Evolutionary conservation across 2,888 invertebrate genomes (phyloP), one percentile per base, ranked within the genome.

Genomic region (Epinotia brunnichana): DNA sequence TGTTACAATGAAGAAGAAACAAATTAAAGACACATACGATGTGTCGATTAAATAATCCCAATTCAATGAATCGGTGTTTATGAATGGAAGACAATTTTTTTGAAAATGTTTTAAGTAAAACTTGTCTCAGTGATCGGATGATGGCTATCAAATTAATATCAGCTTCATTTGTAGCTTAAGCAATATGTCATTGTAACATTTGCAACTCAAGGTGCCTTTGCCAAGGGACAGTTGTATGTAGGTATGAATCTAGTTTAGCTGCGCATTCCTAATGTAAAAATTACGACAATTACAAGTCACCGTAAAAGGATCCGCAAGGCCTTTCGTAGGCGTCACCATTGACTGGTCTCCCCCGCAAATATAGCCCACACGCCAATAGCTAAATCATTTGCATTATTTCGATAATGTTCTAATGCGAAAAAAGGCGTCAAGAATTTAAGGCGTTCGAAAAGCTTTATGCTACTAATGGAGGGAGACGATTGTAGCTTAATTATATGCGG

Each of bases 281-380:
- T 80, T 81, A 82, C 80, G 82, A 84, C 85, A 86, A 87, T 88
- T 85, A 84, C 82, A 70, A 79, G 80, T 81, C 78, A 74, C 90
- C 89, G 82, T 88, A 87, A 86, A 86, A 75, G 84, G 90, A 21
- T 67, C 29, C 63, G 74, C 89, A 91, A 92, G 92, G 92, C 83
- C 79, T 75, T 0, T 24, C 54, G 91, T 89, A 76, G 91, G 92
- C 79, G 90, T 84, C 81, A 83, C 85, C 88, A 88, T 90, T 89
- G 88, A 87, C 83, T 83, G 77, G 84, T 84, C 68, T 77, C 82
- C 90, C 85, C 85, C 88, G 85, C 88, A 85, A 83, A 83, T 75
- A 78, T 76, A 86, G 82, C 90, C 90, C 85, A 90, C 90, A 82
- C 85, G 71, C 69, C 56, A 54, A 19, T 72, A 57, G 24, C 21